Conservation (phyloP, 1,140 invertebrate species). For the Drosophila erecta region DNA sequence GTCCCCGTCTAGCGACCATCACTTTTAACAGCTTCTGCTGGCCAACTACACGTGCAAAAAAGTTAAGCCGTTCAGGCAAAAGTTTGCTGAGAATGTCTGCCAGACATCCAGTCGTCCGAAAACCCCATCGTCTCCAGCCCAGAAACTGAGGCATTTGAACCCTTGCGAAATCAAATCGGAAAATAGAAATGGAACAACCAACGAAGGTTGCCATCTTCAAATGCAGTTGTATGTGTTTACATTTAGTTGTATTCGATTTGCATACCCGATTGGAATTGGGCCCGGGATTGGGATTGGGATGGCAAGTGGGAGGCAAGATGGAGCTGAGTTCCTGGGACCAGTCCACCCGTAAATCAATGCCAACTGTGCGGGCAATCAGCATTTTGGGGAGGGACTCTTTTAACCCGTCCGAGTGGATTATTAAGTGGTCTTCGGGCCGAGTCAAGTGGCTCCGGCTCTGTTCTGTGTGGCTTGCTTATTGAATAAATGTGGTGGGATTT, state of each 20-base stretch:
- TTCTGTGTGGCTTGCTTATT: conserved; percentile 48
- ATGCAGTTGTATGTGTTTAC: conserved; percentile 79
- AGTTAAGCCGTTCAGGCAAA: conserved; percentile 75
- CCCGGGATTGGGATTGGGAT: conserved; percentile 5
- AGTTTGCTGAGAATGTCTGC: conserved; percentile 59
- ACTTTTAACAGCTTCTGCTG: conserved; percentile 12
- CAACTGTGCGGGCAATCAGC: conserved; percentile 63
- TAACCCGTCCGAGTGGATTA: conserved; percentile 66
- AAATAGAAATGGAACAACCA: conserved; percentile 22
- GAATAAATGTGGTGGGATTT: conserved; percentile 72
- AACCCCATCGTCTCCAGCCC: neutral
- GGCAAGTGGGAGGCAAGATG: neutral
- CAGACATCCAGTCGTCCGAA: conserved; percentile 28
- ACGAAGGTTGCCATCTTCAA: conserved; percentile 25
- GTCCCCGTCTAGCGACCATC: neutral
- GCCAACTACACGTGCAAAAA: conserved; percentile 70
- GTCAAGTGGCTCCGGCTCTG: conserved; percentile 47
- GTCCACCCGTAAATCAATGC: conserved; percentile 75
- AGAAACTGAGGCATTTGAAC: conserved; percentile 49
- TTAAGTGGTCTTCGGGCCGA: conserved; percentile 79
- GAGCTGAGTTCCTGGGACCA: conserved; percentile 9
- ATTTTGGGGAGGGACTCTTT: conserved; percentile 13
- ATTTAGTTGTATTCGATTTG: conserved; percentile 81
- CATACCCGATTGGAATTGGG: conserved; percentile 55
- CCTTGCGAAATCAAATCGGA: conserved; percentile 63